Evolutionary conservation across 2,888 invertebrate genomes (phyloP), one percentile per base, ranked within the genome.

Genomic region (Andrena camellia): DNA sequence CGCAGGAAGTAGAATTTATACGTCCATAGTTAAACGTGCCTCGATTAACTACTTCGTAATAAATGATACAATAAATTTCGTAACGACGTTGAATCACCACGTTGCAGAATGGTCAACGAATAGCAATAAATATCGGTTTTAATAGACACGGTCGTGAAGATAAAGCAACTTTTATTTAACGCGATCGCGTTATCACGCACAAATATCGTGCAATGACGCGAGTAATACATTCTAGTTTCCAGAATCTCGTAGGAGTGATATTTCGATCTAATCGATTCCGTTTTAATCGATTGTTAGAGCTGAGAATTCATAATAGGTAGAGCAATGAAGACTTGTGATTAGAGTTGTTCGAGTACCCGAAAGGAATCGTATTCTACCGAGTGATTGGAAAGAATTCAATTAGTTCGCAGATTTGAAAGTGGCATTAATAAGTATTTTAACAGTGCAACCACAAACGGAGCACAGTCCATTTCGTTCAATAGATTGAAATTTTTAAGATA

Each of bases 221-320:
- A 70, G 35, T 23, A 48, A 60, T 52, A 35, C 23, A 29, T 23
- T 52, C 66, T 7, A 5, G 42, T 13, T 13, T 33, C 72, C 23
- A 48, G 33, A 57, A 57, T 48, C 63, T 48, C 6, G 17, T 33
- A 42, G 8, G 35, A 50, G 31, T 63, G 54, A 42, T 29, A 63
- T 42, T 42, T 52, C 31, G 23, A 29, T 60, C 66, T 42, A 60
- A 78, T 66, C n/a, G n/a, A n/a, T 78, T 71, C 50, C 35, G 35
- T 26, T 35, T 71, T 62, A 54, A 71, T 78, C 42, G 59, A 33
- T 69, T 23, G n/a, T 66, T 59, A 23, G 23, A 59, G 33, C 50
- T 29, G 29, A 26, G 20, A 20, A 31, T 66, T 26, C 17, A 33
- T 66, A 62, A 72, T 72, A 17, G 17, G 17, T 20, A n/a, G 23